Conservation (phyloP, 1,140 invertebrate genomes). For the Bombus difficillimus region DNA sequence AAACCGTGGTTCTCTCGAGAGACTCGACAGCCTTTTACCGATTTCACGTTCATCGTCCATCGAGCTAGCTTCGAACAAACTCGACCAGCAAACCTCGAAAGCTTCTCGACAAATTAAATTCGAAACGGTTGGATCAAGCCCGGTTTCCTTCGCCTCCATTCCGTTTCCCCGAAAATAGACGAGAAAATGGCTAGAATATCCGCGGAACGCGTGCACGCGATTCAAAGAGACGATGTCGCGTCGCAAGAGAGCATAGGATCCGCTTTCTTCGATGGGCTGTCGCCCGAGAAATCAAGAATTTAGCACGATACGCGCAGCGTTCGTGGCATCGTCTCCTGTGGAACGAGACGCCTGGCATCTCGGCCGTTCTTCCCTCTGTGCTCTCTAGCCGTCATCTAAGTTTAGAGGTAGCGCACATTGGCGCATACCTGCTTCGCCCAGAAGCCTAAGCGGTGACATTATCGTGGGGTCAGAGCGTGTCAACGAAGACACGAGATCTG, state of each 20-base stretch:
- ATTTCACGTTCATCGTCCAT: neutral
- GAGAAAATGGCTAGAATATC: neutral
- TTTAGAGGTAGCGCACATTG: conserved; percentile 73
- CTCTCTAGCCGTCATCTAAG: conserved; percentile 69
- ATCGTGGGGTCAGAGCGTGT: conserved; percentile 78
- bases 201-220: neutral
- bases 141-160: neutral
- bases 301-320: conserved; percentile 44
- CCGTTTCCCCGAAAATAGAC: conserved; percentile 1
- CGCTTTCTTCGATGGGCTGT: neutral
- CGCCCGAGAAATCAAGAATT: conserved; percentile 38
- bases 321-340: conserved; percentile 29
- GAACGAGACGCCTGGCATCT: conserved; percentile 59
- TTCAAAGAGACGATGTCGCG: neutral
- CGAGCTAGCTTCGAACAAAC: neutral
- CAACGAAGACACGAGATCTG: conserved; percentile 68
- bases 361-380: conserved; percentile 6
- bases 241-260: neutral
- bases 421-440: conserved; percentile 72
- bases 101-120: neutral
- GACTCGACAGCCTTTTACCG: too few relatives aligned
- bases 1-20: too few relatives aligned
- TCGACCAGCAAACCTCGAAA: too few relatives aligned
- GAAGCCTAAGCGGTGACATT: conserved; percentile 73
- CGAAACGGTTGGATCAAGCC: neutral